Base-by-base conservation (phyloP, 2,888 invertebrate species). In the Lymantria monacha region DNA sequence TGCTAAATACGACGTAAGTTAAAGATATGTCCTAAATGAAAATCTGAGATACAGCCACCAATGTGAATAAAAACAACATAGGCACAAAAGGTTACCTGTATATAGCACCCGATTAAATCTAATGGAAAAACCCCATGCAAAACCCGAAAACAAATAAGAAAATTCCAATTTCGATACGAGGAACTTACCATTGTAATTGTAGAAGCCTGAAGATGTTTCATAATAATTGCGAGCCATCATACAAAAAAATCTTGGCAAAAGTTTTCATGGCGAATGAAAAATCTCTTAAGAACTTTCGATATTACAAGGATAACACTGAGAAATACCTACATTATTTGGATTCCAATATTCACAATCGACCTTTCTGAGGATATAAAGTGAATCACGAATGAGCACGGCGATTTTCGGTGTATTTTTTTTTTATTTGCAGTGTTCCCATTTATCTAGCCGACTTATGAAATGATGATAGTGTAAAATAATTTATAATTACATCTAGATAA, bases 141-240 rank as follows among this genome's bases (percentile, higher is more conserved):
- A 66, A 62, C 72, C 72, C 72, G 71, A 70, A 38, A 70, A 75
- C 72, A 62, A 67, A 62, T 68, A 72, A 57, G 60, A 73, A 71
- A 71, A 67, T 67, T 71, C 73, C 68, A 65, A 60, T 46, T 67
- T 71, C 79, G 71, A 77, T 72, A 68, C 61, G 58, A 62, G 59
- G 65, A 74, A 83, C 83, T 83, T 82, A 83, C 83, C 83, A 73
- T 69, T 61, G 38, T 51, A 58, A 48, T 63, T 51, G 66, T 60
- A 57, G 65, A 63, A 65, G 51, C 47, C 57, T 59, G 67, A 67
- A 59, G 66, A 61, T 51, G 51, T 57, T 60, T 60, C 57, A 59
- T 60, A 66, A 59, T 51, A 53, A 66, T 49, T 58, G 47, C 60
- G 57, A 69, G 57, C 66, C 63, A 61, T 62, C 69, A 61, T 63